phyloP scores from a whole-genome alignment of 2,113 vertebrate species.

The Xenopus tropicalis region DNA sequence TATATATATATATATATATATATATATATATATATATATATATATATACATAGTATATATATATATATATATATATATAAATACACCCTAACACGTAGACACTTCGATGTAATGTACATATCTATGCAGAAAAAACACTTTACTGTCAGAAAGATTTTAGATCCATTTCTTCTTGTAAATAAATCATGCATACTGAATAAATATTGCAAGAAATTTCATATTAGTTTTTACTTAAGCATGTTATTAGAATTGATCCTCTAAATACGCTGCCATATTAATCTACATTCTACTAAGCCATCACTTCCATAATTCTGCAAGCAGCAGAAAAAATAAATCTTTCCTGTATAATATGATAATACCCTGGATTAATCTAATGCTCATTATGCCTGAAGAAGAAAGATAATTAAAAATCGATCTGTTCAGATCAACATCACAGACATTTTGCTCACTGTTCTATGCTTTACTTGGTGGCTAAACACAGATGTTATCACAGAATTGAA shows the following conservation, averaged over 20 bases:
- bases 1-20: too few species aligned
- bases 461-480: background rate
- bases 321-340: constrained; percentile 1
- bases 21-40: too few species aligned
- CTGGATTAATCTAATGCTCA: constrained; percentile 23
- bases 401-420: constrained; percentile 15
- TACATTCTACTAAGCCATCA: background rate
- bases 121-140: background rate
- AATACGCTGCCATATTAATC: constrained; percentile 8
- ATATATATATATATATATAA: too few species aligned
- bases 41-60: too few species aligned
- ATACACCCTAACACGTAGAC: too few species aligned
- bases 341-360: constrained; percentile 15
- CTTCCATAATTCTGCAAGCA: background rate
- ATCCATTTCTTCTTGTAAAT: background rate
- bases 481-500: too few species aligned
- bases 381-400: constrained; percentile 14
- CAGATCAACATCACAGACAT: constrained; percentile 10
- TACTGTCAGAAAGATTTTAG: background rate
- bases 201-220: background rate
- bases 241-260: constrained; percentile 9
- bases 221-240: background rate
- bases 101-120: too few species aligned
- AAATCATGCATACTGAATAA: background rate
- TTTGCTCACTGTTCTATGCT: constrained; percentile 1